phyloP scores from a whole-genome alignment of 2,113 vertebrate genomes.

The Gymnogyps californianus region DNA sequence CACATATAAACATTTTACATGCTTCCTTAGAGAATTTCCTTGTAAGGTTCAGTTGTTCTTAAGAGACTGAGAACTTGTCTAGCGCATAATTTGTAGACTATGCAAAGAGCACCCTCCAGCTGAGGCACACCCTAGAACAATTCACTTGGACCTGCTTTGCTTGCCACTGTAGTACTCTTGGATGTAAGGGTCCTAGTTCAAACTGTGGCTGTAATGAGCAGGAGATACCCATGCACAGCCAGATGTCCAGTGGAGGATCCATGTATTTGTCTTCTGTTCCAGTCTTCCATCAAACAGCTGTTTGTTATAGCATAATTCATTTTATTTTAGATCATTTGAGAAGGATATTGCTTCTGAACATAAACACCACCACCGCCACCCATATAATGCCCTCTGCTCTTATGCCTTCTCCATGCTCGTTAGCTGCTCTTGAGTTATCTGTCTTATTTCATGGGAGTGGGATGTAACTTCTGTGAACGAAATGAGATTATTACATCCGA shows the following conservation, averaged over 20 bases:
- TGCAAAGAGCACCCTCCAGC: neutral
- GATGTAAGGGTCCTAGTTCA: neutral
- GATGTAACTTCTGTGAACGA: neutral
- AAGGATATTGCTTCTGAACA: neutral
- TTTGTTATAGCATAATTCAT: neutral
- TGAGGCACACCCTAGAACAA: neutral
- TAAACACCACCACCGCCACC: neutral
- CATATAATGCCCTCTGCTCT: neutral
- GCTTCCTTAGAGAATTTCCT: slow-evolving; percentile 30
- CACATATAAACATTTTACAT: slow-evolving; percentile 34
- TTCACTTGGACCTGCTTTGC: neutral
- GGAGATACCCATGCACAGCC: neutral
- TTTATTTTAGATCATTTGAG: neutral
- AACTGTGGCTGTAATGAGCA: neutral
- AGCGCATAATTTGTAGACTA: slow-evolving; percentile 8
- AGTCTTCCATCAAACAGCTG: neutral
- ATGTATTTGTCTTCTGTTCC: neutral
- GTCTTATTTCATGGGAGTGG: neutral
- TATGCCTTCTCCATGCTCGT: neutral
- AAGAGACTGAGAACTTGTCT: neutral
- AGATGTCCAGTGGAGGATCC: neutral
- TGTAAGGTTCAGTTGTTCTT: slow-evolving; percentile 49
- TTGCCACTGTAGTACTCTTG: neutral
- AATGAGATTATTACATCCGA: neutral
- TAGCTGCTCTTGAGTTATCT: neutral